Percentiles rank a stretch among this genome's conserved stretches.
phyloP scores from a whole-genome alignment of 2,113 vertebrate species.

The Mirounga angustirostris region DNA sequence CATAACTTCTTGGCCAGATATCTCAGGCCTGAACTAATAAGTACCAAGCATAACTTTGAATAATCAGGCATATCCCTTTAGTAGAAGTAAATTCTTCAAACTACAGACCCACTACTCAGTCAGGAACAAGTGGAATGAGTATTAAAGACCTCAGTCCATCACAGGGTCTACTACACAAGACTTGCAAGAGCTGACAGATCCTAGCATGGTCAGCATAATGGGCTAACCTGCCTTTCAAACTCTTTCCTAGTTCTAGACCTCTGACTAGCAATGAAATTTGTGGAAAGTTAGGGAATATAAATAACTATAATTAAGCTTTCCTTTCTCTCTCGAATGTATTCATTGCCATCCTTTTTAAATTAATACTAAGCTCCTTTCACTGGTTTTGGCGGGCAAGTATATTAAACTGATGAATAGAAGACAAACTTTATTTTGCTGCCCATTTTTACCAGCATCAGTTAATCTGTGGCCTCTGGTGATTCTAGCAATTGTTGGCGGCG shows the following conservation, averaged over 20 bases:
- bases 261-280: neutral
- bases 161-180: neutral
- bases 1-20: neutral
- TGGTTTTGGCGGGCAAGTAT: neutral
- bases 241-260: neutral
- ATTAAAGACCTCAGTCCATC: neutral
- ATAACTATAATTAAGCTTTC: neutral
- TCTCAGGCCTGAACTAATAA: neutral
- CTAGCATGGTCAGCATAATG: neutral
- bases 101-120: neutral
- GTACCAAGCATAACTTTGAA: neutral
- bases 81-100: neutral
- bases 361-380: neutral
- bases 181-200: neutral
- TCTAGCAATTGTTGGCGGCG: neutral
- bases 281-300: neutral
- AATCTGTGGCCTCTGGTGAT: neutral
- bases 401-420: neutral
- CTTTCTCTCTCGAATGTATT: neutral
- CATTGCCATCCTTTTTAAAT: neutral
- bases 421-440: neutral
- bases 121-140: neutral
- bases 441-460: neutral
- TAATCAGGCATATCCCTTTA: neutral
- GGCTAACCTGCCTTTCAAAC: neutral